Evolutionary conservation across 2,113 vertebrate genomes (phyloP), one percentile per base, ranked within the genome.

Genomic region (Oreochromis aureus): DNA sequence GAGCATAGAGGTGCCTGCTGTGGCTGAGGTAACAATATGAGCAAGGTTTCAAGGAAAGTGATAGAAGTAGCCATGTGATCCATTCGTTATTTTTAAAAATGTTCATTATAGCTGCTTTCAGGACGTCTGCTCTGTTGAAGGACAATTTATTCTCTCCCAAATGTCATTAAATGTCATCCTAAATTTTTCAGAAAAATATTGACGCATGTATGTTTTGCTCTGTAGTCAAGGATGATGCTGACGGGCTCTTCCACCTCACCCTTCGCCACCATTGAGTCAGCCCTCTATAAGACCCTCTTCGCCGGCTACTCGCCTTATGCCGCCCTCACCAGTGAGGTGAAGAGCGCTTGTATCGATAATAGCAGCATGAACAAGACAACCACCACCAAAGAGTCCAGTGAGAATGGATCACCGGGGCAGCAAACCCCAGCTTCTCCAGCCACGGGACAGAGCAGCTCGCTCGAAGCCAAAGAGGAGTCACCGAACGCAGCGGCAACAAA

Each of bases 151-250:
- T 78, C 44, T 78, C 24, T 51, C 27, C 27, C 3, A 78, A 34
- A 79, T 34, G 27, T 79, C 76, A 79, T 54, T 80, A 22, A 80
- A 30, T 16, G 76, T 54, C 24, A 18, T 51, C 27, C 46, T n/a
- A 2, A 51, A 8, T 1, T 30, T 15, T 84, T 19, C 15, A 18
- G 24, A 32, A 39, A 78, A 12, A 19, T 63, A 27, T 41, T 36
- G 19, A 66, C 48, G 61, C 34, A 80, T 76, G 66, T 24, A 19
- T 46, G 3, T 56, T 85, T 3, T 81, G 6, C 83, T 32, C 44
- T 86, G 54, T 79, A 99, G 98, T 91, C 97, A 36, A 95, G 96
- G 89, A 98, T 98, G 98, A 98, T 98, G 97, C 89, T 98, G 90
- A 97, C 96, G 9, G 94, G 95, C 83, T 95, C 95, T 27, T 81